Base-by-base conservation (phyloP, 2,113 vertebrate genomes). In the Austrofundulus limnaeus region DNA sequence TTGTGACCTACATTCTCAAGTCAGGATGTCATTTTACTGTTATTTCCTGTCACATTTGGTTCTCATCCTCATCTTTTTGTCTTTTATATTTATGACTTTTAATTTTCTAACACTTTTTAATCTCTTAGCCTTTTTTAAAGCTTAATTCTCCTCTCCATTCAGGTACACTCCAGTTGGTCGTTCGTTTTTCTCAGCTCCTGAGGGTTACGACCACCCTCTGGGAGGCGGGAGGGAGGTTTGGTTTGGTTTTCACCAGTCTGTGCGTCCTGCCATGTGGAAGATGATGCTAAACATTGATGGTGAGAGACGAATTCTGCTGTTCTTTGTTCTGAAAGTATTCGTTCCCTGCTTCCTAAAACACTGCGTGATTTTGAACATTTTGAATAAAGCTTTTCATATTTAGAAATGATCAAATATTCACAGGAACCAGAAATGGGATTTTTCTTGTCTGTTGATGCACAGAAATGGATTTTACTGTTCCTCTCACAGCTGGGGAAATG, bases 221-320 rank as follows among this genome's bases (percentile, higher is more conserved):
- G 97, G 97, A 48, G 97, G 97, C 0, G 97, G 97, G 49, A 93
- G 97, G 83, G 97, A 99, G 91, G 97, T 99, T 61, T 99, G 97
- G 97, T 99, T 99, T 80, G 97, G 97, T 54, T 99, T 99, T 87
- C 97, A 99, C 87, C 97, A 99, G 43, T 99, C 97, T 25, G 97
- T 99, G 69, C 93, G 97, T 13, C 97, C 97, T 64, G 96, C 96
- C 87, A 99, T 99, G 97, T 99, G 97, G 97, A 99, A 99, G 92
- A 99, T 99, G 97, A 98, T 98, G 97, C 95, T 99, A 47, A 99
- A 99, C 88, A 98, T 99, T 16, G 97, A 99, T 70, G 97, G 97
- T 99, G 69, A 94, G 94, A 52, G 31, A 15, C 41, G 37, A 34
- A 21, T 59, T 34, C 15, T 4, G 7, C 5, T 43, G 3, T 61